Conservation (phyloP, 2,113 vertebrate species). For the human region GRCh38 chr20:31479001-31479500, state of each 20-base stretch:
- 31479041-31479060: too few relatives aligned
- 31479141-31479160: neutral
- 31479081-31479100: too few relatives aligned
- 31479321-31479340: neutral
- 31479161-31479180: too few relatives aligned
- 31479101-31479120: too few relatives aligned
- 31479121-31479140: neutral
- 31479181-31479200: neutral
- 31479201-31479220: neutral
- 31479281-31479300: neutral
- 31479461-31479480: neutral
- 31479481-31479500: neutral
- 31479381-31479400: neutral
- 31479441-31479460: neutral
- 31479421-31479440: neutral
- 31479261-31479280: neutral
- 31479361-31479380: neutral
- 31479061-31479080: too few relatives aligned
- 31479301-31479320: neutral
- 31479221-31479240: neutral
- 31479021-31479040: too few relatives aligned
- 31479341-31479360: neutral
- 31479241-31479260: neutral
- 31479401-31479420: neutral
- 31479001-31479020: too few relatives aligned